Evolutionary conservation across 2,888 invertebrate species (phyloP), one percentile per base, ranked within the genome.

Genomic region (Acrobasis consociella): DNA sequence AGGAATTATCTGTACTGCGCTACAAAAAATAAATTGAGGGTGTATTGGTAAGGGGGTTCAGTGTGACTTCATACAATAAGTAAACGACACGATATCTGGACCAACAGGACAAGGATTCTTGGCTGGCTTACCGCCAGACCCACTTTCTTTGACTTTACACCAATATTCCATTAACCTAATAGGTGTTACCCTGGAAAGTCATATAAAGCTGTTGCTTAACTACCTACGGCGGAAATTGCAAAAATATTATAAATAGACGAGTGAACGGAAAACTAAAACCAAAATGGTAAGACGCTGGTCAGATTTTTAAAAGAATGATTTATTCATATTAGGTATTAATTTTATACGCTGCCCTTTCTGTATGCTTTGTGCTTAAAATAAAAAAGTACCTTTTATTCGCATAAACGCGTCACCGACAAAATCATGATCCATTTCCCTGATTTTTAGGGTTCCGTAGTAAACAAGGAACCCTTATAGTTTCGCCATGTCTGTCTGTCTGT

Each of bases 121-220:
- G 71, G 69, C 75, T 86, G 87, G 85, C 86, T 73, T 63, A 58
- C 61, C 68, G 85, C 86, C 86, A 84, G 81, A 17, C 51, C 10
- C 13, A 77, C 78, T 82, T 86, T 85, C 83, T 85, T 84, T 81
- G 77, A 77, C 78, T 78, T 77, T 80, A 86, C 85, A 87, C 77
- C 76, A 80, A 80, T 80, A 85, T 85, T 81, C 86, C 85, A 89
- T 88, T 89, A 88, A 82, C 76, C 76, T 84, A 79, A 84, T 82
- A 85, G 79, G 76, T 73, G 72, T 72, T 75, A 76, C 78, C 76
- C 72, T 75, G 69, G 73, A 75, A 72, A 74, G 68, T 9, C 22
- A 13, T 10, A 13, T 51, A 51, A 22, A 22, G 22, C 51, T 51
- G 22, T 51, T 11, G 2, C n/a, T n/a, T 46, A 5, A 46, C 10